These are phyloP conservation scores for Mesopsocus fuscifrons DNA, from an alignment of 2,888 invertebrate genomes.

Conservation along the genomic window DNA sequence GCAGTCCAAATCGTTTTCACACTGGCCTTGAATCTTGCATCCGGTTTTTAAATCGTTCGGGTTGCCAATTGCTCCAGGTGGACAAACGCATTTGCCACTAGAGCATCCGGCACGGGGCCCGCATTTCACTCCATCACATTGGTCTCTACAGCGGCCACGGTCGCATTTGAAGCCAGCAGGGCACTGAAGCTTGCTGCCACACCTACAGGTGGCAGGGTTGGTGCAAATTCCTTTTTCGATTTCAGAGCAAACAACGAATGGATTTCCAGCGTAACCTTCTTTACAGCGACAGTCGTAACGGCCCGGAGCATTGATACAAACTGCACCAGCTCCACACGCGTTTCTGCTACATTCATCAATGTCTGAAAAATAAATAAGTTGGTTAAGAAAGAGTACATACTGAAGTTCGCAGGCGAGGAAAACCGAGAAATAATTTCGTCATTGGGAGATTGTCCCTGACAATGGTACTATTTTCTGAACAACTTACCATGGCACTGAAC, in stretches of 20 bases:
- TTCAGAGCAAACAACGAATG: constrained; percentile 61
- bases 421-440: no score
- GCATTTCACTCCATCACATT: constrained; percentile 55
- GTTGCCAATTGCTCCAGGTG: constrained; percentile 57
- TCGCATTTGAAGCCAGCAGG: constrained; percentile 60
- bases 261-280: constrained; percentile 68
- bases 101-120: constrained; percentile 68
- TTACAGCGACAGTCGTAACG: constrained; percentile 79
- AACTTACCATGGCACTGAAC: constrained; percentile 49
- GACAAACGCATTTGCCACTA: constrained; percentile 59
- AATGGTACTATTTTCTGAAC: no score
- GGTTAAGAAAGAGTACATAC: constrained; percentile 1
- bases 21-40: constrained; percentile 54
- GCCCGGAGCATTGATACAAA: constrained; percentile 77
- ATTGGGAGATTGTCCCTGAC: no score
- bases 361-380: constrained; percentile 24
- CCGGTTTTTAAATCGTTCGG: constrained; percentile 48
- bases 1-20: constrained; percentile 65
- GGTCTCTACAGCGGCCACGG: constrained; percentile 51
- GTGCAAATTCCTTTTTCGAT: constrained; percentile 48
- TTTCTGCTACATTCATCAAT: constrained; percentile 56
- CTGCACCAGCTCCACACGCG: constrained; percentile 67
- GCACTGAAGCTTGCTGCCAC: constrained; percentile 49
- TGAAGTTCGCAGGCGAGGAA: not conserved
- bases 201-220: constrained; percentile 47